Evolutionary conservation across 2,113 vertebrate species (phyloP).

Genomic region (Eurypyga helias): DNA sequence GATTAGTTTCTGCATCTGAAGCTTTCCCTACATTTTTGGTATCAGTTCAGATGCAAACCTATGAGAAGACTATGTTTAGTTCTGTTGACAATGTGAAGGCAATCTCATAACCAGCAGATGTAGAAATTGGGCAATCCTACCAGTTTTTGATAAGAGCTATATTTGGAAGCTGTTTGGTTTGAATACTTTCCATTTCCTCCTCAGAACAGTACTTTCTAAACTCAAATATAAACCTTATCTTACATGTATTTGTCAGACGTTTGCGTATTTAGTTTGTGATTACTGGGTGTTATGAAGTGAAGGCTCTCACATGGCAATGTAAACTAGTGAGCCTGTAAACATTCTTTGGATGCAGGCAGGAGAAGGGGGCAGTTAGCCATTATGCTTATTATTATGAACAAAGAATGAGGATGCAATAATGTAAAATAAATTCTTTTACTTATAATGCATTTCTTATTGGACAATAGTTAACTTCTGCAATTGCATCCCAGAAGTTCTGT

Average conservation of each 20-base stretch:
- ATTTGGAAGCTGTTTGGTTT: background rate
- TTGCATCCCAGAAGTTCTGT: background rate
- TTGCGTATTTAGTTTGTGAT: background rate
- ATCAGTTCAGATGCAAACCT: background rate
- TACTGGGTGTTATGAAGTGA: background rate
- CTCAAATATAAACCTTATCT: background rate
- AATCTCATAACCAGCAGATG: background rate
- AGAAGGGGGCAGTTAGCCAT: background rate
- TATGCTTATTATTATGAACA: background rate
- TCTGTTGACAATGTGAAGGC: background rate
- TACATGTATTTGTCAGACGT: background rate
- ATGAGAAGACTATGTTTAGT: background rate
- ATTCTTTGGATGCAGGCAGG: background rate
- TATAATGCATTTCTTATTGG: background rate
- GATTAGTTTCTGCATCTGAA: background rate
- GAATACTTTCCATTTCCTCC: background rate
- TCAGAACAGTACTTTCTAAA: background rate
- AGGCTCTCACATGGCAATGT: background rate
- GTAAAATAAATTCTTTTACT: background rate
- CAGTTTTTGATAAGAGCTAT: background rate
- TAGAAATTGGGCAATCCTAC: background rate
- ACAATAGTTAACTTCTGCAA: background rate
- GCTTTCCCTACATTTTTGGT: background rate
- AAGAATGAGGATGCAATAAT: background rate
- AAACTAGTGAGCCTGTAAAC: background rate